Evolutionary conservation across 2,888 invertebrate genomes (phyloP).

Genomic region (Oxycera nigricornis): DNA sequence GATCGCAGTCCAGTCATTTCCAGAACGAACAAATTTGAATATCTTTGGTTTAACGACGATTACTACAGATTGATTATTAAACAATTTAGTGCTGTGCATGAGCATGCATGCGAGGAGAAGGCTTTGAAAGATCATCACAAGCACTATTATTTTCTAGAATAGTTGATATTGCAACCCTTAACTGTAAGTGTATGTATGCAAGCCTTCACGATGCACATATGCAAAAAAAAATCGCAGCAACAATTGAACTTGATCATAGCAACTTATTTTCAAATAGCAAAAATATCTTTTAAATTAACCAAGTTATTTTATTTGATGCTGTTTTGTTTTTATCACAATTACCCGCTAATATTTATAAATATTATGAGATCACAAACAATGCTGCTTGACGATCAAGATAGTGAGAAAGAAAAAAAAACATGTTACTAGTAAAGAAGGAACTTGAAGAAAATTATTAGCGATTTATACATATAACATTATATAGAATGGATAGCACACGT

Average conservation of each 20-base stretch:
- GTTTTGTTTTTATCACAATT: not conserved
- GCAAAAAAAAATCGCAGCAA: too few relatives aligned
- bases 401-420: slow-evolving; percentile 9
- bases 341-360: not conserved
- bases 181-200: too few relatives aligned
- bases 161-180: too few relatives aligned
- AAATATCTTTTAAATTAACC: not conserved
- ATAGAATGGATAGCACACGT: slow-evolving; percentile 25
- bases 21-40: too few relatives aligned
- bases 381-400: not conserved
- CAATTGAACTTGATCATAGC: too few relatives aligned
- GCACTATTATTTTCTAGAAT: not conserved
- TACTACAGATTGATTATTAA: not conserved
- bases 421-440: not conserved
- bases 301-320: not conserved
- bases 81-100: not conserved
- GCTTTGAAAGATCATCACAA: slow-evolving; percentile 1
- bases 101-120: slow-evolving; percentile 12
- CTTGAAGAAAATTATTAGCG: not conserved
- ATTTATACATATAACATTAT: slow-evolving; percentile 8
- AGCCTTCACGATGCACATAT: too few relatives aligned
- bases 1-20: too few relatives aligned
- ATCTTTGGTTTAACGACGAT: too few relatives aligned
- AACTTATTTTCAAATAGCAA: too few relatives aligned
- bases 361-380: not conserved